phyloP scores from a whole-genome alignment of 2,113 vertebrate genomes.

The Neotoma lepida region DNA sequence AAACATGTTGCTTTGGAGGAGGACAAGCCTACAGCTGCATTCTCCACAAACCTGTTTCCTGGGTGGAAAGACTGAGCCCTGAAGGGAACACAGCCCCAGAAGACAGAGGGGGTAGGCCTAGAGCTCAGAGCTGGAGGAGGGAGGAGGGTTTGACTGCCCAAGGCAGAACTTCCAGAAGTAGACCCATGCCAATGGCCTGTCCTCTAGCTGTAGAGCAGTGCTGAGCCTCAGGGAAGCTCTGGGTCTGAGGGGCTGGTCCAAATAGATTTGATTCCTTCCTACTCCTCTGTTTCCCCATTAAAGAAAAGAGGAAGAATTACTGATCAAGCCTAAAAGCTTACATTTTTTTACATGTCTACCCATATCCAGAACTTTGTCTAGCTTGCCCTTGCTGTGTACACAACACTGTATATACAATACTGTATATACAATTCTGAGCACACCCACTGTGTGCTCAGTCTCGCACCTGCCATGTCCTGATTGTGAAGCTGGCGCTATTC shows the following conservation, averaged over 20 bases:
- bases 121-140: neutral
- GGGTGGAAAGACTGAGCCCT: slow-evolving; percentile 67
- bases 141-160: neutral
- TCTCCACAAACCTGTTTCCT: slow-evolving; percentile 62
- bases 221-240: neutral
- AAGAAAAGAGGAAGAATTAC: neutral
- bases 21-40: neutral
- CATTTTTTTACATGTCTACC: neutral
- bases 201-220: neutral
- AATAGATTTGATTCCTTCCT: neutral
- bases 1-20: slow-evolving; percentile 52
- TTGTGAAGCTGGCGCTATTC: neutral
- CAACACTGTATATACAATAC: neutral
- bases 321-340: neutral
- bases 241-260: neutral
- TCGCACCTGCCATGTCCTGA: neutral
- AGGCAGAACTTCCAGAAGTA: neutral
- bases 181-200: neutral
- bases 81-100: neutral
- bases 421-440: neutral
- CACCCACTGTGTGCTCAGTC: neutral
- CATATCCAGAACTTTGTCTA: neutral
- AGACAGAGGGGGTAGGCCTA: neutral
- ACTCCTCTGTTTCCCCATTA: neutral
- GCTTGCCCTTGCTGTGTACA: neutral